These are phyloP conservation scores for Coreius guichenoti DNA, from an alignment of 2,797 vertebrate species.

Conservation along the genomic window DNA sequence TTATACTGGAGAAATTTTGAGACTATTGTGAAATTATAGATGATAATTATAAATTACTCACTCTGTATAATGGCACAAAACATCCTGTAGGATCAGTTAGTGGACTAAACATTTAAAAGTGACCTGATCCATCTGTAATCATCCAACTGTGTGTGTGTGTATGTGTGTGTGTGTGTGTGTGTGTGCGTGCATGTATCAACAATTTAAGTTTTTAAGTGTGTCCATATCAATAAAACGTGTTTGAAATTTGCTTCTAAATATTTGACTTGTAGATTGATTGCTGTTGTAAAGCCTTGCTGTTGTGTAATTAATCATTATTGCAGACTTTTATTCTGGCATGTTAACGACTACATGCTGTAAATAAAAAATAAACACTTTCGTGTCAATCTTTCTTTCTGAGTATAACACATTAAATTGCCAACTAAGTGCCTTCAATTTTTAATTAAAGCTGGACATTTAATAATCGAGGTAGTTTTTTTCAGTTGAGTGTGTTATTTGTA, in stretches of 20 bases:
- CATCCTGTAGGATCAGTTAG: neutral
- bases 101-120: slow-evolving; percentile 1
- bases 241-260: slow-evolving; percentile 35
- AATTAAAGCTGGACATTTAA: slow-evolving; percentile 22
- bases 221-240: slow-evolving; percentile 37
- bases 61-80: slow-evolving; percentile 6
- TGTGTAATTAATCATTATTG: slow-evolving; percentile 43
- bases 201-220: slow-evolving; percentile 17
- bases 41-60: neutral
- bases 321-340: slow-evolving; percentile 52
- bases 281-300: slow-evolving; percentile 54
- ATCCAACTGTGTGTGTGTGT: neutral
- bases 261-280: slow-evolving; percentile 43
- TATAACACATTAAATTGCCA: neutral
- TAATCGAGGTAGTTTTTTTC: neutral
- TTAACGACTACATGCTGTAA: slow-evolving; percentile 49
- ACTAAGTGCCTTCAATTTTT: slow-evolving; percentile 12
- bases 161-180: neutral
- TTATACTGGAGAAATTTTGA: slow-evolving; percentile 22
- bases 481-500: neutral
- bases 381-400: neutral
- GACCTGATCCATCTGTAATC: slow-evolving; percentile 24
- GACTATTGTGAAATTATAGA: slow-evolving; percentile 32
- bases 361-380: slow-evolving; percentile 30
- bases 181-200: slow-evolving; percentile 18